phyloP scores from a whole-genome alignment of 2,113 vertebrate species.

The Melanostigma gelatinosum region DNA sequence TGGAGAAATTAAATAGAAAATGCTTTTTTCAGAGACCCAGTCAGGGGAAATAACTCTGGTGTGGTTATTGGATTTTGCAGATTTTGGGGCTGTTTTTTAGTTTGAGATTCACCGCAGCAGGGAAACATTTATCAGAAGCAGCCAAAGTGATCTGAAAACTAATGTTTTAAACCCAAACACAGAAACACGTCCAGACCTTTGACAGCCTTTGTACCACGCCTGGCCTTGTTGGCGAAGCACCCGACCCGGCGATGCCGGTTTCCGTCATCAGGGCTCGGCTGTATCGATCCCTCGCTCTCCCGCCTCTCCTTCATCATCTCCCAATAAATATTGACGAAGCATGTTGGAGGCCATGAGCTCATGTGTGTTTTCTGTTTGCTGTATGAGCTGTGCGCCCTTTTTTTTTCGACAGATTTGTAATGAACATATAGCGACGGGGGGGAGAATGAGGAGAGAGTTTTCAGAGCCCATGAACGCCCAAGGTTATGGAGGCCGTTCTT shows the following conservation, averaged over 20 bases:
- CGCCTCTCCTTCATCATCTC: conserved; percentile 72
- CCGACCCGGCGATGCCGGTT: conserved; percentile 27
- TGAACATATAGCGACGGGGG: conserved; percentile 58
- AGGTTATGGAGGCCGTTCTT: conserved; percentile 77
- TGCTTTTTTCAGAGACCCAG: neutral
- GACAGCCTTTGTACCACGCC: conserved; percentile 7
- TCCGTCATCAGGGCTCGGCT: conserved; percentile 21
- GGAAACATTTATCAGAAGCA: neutral
- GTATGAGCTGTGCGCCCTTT: conserved; percentile 27
- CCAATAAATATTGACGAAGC: conserved; percentile 62
- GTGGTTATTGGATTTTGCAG: neutral
- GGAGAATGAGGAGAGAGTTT: conserved; percentile 42
- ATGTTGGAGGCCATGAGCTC: conserved; percentile 21
- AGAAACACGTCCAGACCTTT: neutral
- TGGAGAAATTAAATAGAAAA: neutral
- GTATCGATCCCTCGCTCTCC: conserved; percentile 59
- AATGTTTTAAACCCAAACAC: neutral
- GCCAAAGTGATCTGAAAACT: neutral
- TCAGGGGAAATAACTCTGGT: neutral
- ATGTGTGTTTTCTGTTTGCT: conserved; percentile 24
- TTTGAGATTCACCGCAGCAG: neutral
- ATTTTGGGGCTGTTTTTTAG: neutral
- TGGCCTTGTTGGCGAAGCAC: conserved; percentile 29
- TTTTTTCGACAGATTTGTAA: conserved; percentile 51
- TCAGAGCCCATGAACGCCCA: conserved; percentile 59